These are phyloP conservation scores for Saturnia japonica DNA, from an alignment of 2,888 invertebrate species.

Conservation along the genomic window DNA sequence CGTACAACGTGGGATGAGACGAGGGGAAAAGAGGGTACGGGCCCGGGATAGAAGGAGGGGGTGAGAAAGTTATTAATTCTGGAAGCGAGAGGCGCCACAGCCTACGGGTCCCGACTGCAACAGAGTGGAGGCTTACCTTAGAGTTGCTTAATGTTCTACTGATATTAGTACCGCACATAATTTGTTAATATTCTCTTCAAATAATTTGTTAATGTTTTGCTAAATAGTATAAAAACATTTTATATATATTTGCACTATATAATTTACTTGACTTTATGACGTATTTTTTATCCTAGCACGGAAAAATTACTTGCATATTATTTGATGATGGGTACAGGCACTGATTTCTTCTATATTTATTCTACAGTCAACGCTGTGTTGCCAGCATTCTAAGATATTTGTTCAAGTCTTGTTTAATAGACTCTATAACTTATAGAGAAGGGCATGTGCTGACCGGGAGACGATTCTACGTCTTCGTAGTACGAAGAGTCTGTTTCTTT, in stretches of 20 bases:
- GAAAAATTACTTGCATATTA: not conserved
- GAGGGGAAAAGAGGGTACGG: conserved; percentile 41
- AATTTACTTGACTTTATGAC: not conserved
- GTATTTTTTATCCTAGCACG: not conserved
- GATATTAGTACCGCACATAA: conserved; percentile 65
- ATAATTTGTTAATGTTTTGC: conserved; percentile 19
- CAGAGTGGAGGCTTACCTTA: conserved; percentile 74
- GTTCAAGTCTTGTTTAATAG: not conserved
- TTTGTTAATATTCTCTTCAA: too few relatives aligned
- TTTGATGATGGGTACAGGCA: not conserved
- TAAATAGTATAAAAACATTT: not conserved
- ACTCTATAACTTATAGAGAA: not conserved
- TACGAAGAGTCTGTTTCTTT: not conserved
- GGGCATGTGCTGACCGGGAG: not conserved
- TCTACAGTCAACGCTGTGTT: not conserved
- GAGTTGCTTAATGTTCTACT: conserved; percentile 72
- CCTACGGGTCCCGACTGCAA: conserved; percentile 76
- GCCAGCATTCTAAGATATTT: not conserved
- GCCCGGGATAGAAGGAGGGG: conserved; percentile 45
- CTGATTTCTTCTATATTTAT: not conserved
- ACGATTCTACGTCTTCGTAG: not conserved
- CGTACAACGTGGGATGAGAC: conserved; percentile 40
- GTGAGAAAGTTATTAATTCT: conserved; percentile 80
- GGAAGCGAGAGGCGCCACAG: conserved; percentile 76
- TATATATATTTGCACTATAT: not conserved